These are phyloP conservation scores for Rhynchotus rufescens DNA, from an alignment of 2,797 vertebrate genomes.

Conservation along the genomic window DNA sequence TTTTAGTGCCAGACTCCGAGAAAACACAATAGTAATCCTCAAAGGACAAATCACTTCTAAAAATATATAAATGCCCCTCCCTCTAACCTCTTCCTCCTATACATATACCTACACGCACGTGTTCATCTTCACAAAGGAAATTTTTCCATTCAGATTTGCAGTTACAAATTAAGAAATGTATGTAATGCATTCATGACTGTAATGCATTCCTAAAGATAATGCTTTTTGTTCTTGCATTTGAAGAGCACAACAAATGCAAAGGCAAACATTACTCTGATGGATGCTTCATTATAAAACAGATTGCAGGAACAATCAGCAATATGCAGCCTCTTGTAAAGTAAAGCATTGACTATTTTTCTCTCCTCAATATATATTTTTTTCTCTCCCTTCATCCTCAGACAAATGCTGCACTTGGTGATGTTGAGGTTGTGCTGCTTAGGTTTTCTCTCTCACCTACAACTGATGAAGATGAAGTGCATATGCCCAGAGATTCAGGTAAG, in stretches of 20 bases:
- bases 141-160: background rate
- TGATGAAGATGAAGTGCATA: background rate
- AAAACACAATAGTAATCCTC: background rate
- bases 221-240: background rate
- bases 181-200: background rate
- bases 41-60: background rate
- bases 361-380: background rate
- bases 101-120: background rate
- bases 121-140: background rate
- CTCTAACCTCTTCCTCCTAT: background rate
- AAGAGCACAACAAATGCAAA: conserved; percentile 12
- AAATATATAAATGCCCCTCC: background rate
- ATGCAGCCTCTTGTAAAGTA: background rate
- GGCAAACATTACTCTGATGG: background rate
- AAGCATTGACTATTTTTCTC: background rate
- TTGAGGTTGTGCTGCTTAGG: background rate
- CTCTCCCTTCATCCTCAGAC: background rate
- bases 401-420: background rate
- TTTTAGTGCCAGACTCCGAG: background rate
- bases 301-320: conserved; percentile 2
- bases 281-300: conserved; percentile 4
- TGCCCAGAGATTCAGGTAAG: background rate
- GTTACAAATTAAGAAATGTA: background rate
- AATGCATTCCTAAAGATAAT: background rate
- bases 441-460: background rate